Base-by-base conservation (phyloP, 1,140 invertebrate genomes). In the Tetragonula clypearis region DNA sequence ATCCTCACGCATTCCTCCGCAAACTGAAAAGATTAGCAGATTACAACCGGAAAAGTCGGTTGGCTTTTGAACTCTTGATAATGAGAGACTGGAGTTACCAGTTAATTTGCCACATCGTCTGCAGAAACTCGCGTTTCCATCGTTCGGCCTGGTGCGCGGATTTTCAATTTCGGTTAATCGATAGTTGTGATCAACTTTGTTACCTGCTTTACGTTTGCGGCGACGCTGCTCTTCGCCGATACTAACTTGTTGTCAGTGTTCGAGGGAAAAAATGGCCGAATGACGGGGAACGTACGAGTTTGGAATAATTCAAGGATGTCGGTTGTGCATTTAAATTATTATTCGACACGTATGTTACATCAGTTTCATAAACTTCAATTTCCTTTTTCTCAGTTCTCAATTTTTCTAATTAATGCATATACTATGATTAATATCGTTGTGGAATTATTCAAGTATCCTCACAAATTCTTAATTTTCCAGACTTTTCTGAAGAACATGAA, bases 101-200 rank as follows among this genome's bases (percentile, higher is more conserved):
- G 68, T 26, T 72, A 60, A 72, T 71, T 58, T 35, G 66, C 30
- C n/a, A 56, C 68, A 19, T n/a, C 11, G 26, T 62, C 60, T n/a
- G 60, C 23, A 23, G 55, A 19, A 35, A 78, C 23, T 49, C 49
- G n/a, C 19, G 21, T 21, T 35, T 35, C 26, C 1, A 5, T 6
- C 30, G 21, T 9, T 35, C 12, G 53, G 14, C 56, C 41, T 12
- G 41, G 14, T 9, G 1, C 15, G 19, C 12, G 8, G 12, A 66
- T 78, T 65, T 78, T 49, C 58, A 78, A 21, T 66, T 65, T 78
- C 19, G 53, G 15, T 69, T 35, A 35, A 53, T 69, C 30, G 56
- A 69, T 80, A 71, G 65, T 71, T 58, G 66, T 58, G 58, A 58
- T 71, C 21, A 35, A 56, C 78, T 80, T 69, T 71, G 26, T n/a